These are phyloP conservation scores for Drosophila sechellia DNA, from an alignment of 1,140 invertebrate genomes.

Conservation along the genomic window DNA sequence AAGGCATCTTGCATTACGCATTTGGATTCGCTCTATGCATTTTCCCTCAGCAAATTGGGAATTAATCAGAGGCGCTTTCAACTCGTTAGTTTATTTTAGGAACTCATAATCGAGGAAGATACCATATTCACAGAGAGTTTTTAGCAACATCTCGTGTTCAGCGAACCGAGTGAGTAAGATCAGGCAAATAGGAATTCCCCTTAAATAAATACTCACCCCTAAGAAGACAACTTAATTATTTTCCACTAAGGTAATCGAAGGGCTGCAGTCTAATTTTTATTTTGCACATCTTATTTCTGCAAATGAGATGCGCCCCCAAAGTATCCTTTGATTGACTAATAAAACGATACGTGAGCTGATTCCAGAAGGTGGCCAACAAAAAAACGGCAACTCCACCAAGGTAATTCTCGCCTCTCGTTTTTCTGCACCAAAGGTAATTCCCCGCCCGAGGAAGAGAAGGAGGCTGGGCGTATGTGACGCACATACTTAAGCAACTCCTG, in stretches of 20 bases:
- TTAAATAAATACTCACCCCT: neutral
- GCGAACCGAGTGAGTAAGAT: neutral
- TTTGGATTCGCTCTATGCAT: conserved; percentile 18
- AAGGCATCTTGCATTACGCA: conserved; percentile 47
- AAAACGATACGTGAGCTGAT: conserved; percentile 77
- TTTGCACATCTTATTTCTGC: neutral
- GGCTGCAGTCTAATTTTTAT: conserved; percentile 16
- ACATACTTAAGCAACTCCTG: conserved; percentile 69
- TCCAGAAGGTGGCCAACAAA: conserved; percentile 31
- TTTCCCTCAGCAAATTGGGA: conserved; percentile 22
- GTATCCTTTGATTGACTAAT: conserved; percentile 80
- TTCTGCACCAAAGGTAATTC: conserved; percentile 70
- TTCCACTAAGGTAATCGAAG: neutral
- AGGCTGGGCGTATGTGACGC: conserved; percentile 67
- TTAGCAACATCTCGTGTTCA: neutral
- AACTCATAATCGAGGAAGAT: neutral
- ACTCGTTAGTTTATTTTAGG: conserved; percentile 19
- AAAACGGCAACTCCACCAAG: conserved; percentile 62
- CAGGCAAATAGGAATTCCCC: too few species aligned
- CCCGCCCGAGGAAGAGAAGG: neutral
- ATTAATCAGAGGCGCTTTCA: conserved; percentile 43
- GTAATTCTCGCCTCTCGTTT: conserved; percentile 56
- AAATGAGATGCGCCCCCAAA: conserved; percentile 68
- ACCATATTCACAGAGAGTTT: neutral
- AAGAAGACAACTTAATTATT: conserved; percentile 10